Base-by-base conservation (phyloP, 2,797 vertebrate genomes). In the Nyctibius grandis region DNA sequence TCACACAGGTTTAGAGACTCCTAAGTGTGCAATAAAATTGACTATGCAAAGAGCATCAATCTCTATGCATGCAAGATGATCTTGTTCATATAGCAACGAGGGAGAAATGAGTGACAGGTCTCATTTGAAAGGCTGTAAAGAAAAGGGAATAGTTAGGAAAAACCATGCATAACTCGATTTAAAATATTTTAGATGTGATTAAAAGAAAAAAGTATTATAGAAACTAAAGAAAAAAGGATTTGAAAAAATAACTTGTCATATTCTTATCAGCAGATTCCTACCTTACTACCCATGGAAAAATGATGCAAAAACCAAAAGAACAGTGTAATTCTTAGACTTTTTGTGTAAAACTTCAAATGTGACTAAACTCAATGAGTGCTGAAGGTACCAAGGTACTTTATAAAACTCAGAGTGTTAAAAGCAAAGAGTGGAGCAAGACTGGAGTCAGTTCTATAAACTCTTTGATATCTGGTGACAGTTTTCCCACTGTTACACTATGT, bases 141-240 rank as follows among this genome's bases (percentile, higher is more conserved):
- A 67, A 50, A 61, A 60, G 22, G 25, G 65, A 69, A 75, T 28
- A 31, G 12, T 48, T 40, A 57, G 42, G 16, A 42, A 92, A 79
- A 89, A 33, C 0, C 6, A 23, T 0, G 2, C 36, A 11, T 15
- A 53, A 60, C 9, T n/a, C 1, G 0, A 23, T 28, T 51, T 16
- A 36, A 82, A 78, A 33, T 18, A 69, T 34, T 42, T 73, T 29
- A 16, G 13, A 20, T 29, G 21, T 4, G 15, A 64, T 75, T 76
- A n/a, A 34, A 92, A 50, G 26, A 22, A 80, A 76, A 22, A 69
- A 14, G 5, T 21, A 47, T 11, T 54, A 12, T 0, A 28, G 50
- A 60, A 57, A 69, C 3, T 8, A 28, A 50, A 65, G 14, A 40
- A 51, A 63, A 54, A 63, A 21, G 2, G 6, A 63, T 51, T 36